Base-by-base conservation (phyloP, 2,797 vertebrate genomes). In the Notoglanidium macrostoma region DNA sequence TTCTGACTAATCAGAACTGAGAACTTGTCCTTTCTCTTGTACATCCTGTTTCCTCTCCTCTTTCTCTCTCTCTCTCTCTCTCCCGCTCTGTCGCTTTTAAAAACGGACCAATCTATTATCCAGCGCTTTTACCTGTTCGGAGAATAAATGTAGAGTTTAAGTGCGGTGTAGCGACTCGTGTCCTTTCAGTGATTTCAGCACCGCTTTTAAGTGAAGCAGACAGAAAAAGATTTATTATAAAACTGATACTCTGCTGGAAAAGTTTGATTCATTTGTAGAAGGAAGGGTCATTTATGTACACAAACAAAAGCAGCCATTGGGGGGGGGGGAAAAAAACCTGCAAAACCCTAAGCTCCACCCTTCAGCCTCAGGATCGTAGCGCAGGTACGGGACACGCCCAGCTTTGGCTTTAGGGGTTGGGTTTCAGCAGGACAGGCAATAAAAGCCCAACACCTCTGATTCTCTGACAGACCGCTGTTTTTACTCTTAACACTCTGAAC, bases 371-470 rank as follows among this genome's bases (percentile, higher is more conserved):
- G 74, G 83, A 63, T 72, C 32, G 67, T 8, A 73, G 23, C n/a
- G 10, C 40, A 29, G 79, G 87, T 83, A 32, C 80, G 82, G 65
- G 54, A 82, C 89, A 91, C 90, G 1, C 90, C 90, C 65, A 68
- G 12, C 26, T 57, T 59, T 10, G 21, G 80, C 6, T 19, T 84
- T 19, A 70, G 4, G 76, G 15, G 21, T 61, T 63, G 17, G 83
- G 72, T 46, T 55, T 86, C 82, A 70, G 68, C 29, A 19, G 79
- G 12, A 78, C 49, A 46, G 4, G 26, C 23, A 63, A 83, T 72
- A 81, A 32, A 88, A 72, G 9, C 5, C 0, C 17, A 49, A 32
- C 9, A 5, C 46, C 57, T 67, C 40, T 67, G 32, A 32, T 12
- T 7, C 46, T 55, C 49, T 12, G 46, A 67, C 55, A 67, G 78